These are phyloP conservation scores for Stenchaetothrips biformis DNA, from an alignment of 2,888 invertebrate species.

Conservation along the genomic window DNA sequence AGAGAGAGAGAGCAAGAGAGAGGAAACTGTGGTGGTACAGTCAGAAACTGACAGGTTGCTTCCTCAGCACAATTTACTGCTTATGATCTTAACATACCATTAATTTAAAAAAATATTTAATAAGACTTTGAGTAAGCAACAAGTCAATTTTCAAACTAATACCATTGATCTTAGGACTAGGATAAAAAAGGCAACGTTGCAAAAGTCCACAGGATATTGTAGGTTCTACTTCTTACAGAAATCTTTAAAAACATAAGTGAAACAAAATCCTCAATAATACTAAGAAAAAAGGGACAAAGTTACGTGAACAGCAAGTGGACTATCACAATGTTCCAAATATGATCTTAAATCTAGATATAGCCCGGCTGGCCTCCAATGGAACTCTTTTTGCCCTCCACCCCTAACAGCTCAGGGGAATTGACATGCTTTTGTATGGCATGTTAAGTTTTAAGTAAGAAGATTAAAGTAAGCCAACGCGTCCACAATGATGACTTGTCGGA, in stretches of 20 bases:
- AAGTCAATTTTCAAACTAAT: constrained; percentile 10
- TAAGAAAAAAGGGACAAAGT: neutral
- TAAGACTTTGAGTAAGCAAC: neutral
- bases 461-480: constrained; percentile 32
- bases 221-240: neutral
- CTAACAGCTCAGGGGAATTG: neutral
- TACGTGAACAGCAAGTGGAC: neutral
- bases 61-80: no score
- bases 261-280: neutral
- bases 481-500: neutral
- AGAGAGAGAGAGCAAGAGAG: constrained; percentile 29
- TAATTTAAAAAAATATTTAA: neutral
- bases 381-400: constrained; percentile 19
- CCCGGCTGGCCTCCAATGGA: constrained; percentile 16
- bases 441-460: constrained; percentile 27
- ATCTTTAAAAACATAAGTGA: neutral
- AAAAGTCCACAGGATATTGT: constrained; percentile 5
- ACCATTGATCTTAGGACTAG: constrained; percentile 22
- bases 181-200: constrained; percentile 7
- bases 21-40: neutral
- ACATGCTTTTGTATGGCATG: neutral
- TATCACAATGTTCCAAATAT: constrained; percentile 6
- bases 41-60: no score
- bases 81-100: no score
- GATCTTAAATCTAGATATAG: constrained; percentile 1